Evolutionary conservation across 2,113 vertebrate genomes (phyloP), one percentile per base, ranked within the genome.

Genomic region (Triplophysa tibetana): DNA sequence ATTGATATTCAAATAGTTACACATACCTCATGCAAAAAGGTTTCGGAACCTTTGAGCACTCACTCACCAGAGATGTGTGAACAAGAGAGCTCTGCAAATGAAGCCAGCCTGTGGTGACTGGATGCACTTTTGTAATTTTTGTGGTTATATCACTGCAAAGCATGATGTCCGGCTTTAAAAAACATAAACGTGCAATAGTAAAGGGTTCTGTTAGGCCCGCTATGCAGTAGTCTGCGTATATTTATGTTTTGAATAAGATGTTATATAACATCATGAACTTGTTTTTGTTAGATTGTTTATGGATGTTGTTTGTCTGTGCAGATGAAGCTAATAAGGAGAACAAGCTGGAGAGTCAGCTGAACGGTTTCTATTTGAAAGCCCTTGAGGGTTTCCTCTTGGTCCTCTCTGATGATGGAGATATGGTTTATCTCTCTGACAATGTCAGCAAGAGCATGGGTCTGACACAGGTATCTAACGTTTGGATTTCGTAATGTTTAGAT

Each of bases 321-420:
- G 91, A 87, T 84, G 86, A 89, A 75, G 81, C 88, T 50, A 94
- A 93, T 77, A 88, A 93, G 72, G 95, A 95, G 89, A 93, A 94
- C 48, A 97, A 98, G 84, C 90, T 96, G 88, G 96, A 98, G 84
- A 90, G 93, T 41, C 96, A 97, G 83, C 90, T 99, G 62, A 98
- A 96, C 86, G 91, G 96, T 86, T 98, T 97, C 90, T 99, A 98
- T 88, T 89, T 98, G 83, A 99, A 98, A 89, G 97, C 97, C 68
- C 89, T 99, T 78, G 98, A 99, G 24, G 98, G 97, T 79, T 99
- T 99, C 88, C 95, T 99, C 73, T 94, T 99, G 95, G 97, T 99
- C 89, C 93, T 99, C 26, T 97, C 96, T 1, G 96, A 98, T 87
- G 98, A 99, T 80, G 98, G 98, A 82, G 98, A 99, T 87, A 99